A percentile compares a stretch with the other conserved stretches of the same genome.
Conservation (phyloP, 2,888 invertebrate genomes). For the Pantelozetes paolii region DNA sequence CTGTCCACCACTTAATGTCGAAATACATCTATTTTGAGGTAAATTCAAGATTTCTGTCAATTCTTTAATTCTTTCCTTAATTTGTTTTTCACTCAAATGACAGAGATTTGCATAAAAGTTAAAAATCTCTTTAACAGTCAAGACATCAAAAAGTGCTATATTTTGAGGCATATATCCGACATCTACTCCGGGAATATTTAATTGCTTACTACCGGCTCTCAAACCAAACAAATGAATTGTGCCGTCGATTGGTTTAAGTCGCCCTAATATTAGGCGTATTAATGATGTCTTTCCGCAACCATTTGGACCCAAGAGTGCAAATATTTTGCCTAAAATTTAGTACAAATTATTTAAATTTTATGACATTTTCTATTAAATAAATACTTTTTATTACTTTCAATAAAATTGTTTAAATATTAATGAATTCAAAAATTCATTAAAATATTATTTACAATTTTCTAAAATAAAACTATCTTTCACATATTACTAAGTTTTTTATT, state of each 20-base stretch:
- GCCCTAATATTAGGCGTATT: constrained; percentile 84
- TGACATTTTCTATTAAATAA: too few relatives aligned
- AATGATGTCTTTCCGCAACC: constrained; percentile 95
- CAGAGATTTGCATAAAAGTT: constrained; percentile 38
- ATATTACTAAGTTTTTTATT: too few relatives aligned
- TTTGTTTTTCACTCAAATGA: constrained; percentile 8
- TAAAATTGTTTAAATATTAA: too few relatives aligned
- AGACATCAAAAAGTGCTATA: constrained; percentile 41
- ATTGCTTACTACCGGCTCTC: background rate
- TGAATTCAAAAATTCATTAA: too few relatives aligned
- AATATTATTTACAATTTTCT: too few relatives aligned
- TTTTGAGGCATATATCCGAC: constrained; percentile 44
- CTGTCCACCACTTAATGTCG: constrained; percentile 68
- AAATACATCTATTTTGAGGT: constrained; percentile 33
- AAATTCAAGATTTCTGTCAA: constrained; percentile 37
- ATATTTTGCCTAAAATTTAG: constrained; percentile 52
- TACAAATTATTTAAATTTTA: background rate
- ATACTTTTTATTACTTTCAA: too few relatives aligned
- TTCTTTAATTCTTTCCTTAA: constrained; percentile 30
- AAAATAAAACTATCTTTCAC: too few relatives aligned
- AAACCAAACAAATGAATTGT: constrained; percentile 81
- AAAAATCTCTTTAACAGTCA: constrained; percentile 42
- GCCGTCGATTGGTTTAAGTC: constrained; percentile 75
- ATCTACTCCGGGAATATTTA: constrained; percentile 29
- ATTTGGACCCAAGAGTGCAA: constrained; percentile 85